Base-by-base conservation (phyloP, 2,797 vertebrate genomes). In the Ara ararauna region DNA sequence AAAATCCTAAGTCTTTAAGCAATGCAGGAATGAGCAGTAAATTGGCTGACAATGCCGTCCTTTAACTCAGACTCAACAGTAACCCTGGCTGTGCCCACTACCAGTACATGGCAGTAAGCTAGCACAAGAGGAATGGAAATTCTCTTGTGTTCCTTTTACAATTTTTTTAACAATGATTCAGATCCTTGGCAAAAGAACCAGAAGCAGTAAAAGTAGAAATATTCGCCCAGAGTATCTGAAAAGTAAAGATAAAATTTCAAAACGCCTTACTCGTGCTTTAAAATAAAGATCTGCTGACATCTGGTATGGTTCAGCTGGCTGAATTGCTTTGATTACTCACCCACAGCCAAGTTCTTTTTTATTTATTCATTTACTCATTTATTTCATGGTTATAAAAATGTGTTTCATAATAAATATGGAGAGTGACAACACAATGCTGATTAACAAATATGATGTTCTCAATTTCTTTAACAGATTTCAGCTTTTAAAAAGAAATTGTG, bases 361-460 rank as follows among this genome's bases (percentile, higher is more conserved):
- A 82, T 95, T 96, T 95, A 90, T 87, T 92, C 53, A 94, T 94
- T 96, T 91, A 77, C 77, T 93, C 29, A 71, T 89, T 96, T 93
- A 90, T 96, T 96, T 97, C 44, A 65, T 82, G 79, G 40, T 64
- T 93, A 81, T 53, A 88, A 93, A 96, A 96, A 92, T n/a, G 85
- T 72, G 82, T 89, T 92, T 90, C 82, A 88, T 58, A 96, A 96
- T 90, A 97, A 97, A 96, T 96, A 95, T 61, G 87, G 90, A 95
- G 73, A 88, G 45, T 74, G 93, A 94, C 82, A 97, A 97, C 94
- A 96, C 91, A 93, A 53, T 7, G 26, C 60, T 94, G 87, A 87
- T 84, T 90, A 91, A 89, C 24, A 77, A 96, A 93, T 91, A 51
- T 10, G 22, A 87, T 70, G 40, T 40, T 89, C 54, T 87, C 44